Evolutionary conservation across 1,140 invertebrate genomes (phyloP).

Genomic region (Drosophila bipectinata): DNA sequence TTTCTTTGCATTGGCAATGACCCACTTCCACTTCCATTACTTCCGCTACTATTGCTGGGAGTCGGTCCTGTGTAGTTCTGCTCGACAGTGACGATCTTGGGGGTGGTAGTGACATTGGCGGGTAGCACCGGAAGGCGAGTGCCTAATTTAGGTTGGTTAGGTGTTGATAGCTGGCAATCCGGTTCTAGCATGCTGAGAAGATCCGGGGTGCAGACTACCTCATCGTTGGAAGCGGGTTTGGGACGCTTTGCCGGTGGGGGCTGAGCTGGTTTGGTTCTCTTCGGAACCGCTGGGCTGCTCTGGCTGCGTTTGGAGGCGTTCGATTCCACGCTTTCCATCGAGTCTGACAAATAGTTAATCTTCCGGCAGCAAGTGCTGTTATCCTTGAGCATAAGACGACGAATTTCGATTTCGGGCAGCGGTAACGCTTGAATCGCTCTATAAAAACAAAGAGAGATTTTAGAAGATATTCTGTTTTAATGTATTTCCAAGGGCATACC

Average conservation of each 20-base stretch:
- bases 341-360: conserved; percentile 66
- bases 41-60: conserved; percentile 20
- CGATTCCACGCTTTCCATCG: conserved; percentile 77
- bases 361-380: conserved; percentile 73
- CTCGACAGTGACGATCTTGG: conserved; percentile 72
- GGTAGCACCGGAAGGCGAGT: conserved; percentile 9
- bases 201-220: conserved; percentile 83
- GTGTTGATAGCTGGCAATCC: conserved; percentile 74
- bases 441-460: not conserved
- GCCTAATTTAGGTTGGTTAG: conserved; percentile 28
- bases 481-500: conserved; percentile 67
- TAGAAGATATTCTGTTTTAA: not conserved
- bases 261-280: conserved; percentile 21
- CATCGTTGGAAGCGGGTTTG: conserved; percentile 69
- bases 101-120: conserved; percentile 48
- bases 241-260: conserved; percentile 54
- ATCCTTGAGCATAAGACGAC: conserved; percentile 55
- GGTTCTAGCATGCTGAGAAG: conserved; percentile 80
- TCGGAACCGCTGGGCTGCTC: conserved; percentile 40
- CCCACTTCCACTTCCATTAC: conserved; percentile 3
- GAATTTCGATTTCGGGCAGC: conserved; percentile 54
- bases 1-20: conserved; percentile 17
- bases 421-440: conserved; percentile 54
- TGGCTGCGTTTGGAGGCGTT: conserved; percentile 65
- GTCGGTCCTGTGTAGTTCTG: conserved; percentile 61